Base-by-base conservation (phyloP, 2,113 vertebrate genomes). In the Trogon surrucura region DNA sequence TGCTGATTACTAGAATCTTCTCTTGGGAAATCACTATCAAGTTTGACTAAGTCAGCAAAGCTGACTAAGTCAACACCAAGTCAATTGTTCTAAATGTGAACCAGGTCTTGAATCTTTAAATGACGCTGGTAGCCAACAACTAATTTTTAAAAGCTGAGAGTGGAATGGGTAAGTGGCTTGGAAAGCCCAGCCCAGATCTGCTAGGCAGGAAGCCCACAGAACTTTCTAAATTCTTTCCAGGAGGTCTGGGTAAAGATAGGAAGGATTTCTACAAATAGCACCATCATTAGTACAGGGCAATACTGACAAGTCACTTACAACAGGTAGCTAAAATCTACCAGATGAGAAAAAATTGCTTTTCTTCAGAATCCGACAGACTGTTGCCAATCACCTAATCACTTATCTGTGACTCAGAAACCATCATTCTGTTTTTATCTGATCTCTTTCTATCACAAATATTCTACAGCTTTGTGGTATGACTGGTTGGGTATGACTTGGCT, bases 221-320 rank as follows among this genome's bases (percentile, higher is more conserved):
- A 47, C 4, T 79, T 62, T 6, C 13, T 9, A 22, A 14, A 20
- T 16, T 26, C 21, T 44, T 82, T 62, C 13, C 18, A 48, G 23
- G 11, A 88, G 47, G 15, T 85, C 10, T 80, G 9, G 13, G 7
- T 30, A 61, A 65, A 80, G 4, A 34, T 8, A 27, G 17, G 11
- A 66, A 77, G 20, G 6, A 36, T 19, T 9, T 45, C 13, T 34
- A 23, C 11, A 50, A 60, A 7, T 23, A 60, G 0, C 20, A 38
- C 1, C 53, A 17, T 8, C 4, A 26, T 65, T 26, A 16, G 8
- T 27, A 3, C 6, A 15, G 2, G 8, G 7, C 36, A 54, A 32
- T 51, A 48, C 3, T 25, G 48, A 44, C 5, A 32, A 65, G 26
- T 27, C 26, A 44, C 13, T 7, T 88, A 47, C 5, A 27, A 3